Evolutionary conservation across 2,797 vertebrate genomes (phyloP), one percentile per base, ranked within the genome.

Genomic region (Perodicticus potto): DNA sequence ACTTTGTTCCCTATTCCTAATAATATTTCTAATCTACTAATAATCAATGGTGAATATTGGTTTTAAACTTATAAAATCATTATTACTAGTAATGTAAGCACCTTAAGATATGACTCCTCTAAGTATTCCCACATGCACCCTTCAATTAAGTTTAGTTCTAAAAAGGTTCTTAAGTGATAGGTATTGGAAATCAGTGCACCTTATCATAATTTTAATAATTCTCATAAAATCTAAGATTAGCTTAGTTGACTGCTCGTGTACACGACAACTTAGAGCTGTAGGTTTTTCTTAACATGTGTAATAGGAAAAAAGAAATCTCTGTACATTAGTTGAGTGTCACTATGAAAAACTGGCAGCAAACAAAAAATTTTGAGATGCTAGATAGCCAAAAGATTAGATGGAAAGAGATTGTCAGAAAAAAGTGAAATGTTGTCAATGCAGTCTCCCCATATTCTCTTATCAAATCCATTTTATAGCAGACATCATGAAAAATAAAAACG

Each of bases 381-480:
- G 32, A 40, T 89, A 37, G 70, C 17, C 34, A 84, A 96, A 93
- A 84, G 57, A 55, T 74, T 72, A 78, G 5, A 67, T 70, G 40
- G 53, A 65, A 83, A 94, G n/a, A 34, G 16, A 22, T 57, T 29
- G 3, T 73, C 6, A 89, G 49, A 86, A 74, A 76, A n/a, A 93
- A 89, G 27, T 84, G n/a, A 87, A 81, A 89, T 70, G 12, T 32
- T 53, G 19, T 49, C 74, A 72, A 7, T 25, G 5, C 6, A 65
- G 11, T 65, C 17, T 93, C 7, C 4, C 23, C 23, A 25, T 7
- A 59, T 63, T 86, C 23, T 19, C 17, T 91, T 86, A 86, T 82
- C n/a, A 74, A 74, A 72, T 82, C 80, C 6, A 81, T 83, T 89
- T 89, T 89, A 37, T 65, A 89, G 81, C 17, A 89, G 69, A 76